These are phyloP conservation scores for Acanthosepion lycidas DNA, from an alignment of 2,888 invertebrate species.

Conservation along the genomic window DNA sequence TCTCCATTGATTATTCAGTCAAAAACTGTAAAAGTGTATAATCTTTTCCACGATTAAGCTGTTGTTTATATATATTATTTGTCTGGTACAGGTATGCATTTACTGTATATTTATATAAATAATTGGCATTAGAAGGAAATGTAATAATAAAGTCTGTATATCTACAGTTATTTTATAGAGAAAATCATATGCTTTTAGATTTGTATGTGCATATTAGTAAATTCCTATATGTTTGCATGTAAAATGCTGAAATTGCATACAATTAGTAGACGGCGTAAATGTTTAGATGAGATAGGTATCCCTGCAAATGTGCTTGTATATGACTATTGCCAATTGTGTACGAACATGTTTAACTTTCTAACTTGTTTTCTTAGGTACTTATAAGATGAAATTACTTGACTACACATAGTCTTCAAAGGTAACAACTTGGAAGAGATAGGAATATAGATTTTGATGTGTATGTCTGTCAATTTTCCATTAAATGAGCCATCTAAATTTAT, in stretches of 20 bases:
- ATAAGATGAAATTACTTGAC: background rate
- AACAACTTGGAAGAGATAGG: background rate
- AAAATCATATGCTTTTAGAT: background rate
- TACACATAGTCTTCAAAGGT: background rate
- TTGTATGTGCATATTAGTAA: background rate
- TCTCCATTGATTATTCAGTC: background rate
- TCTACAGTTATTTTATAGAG: background rate
- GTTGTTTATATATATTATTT: background rate
- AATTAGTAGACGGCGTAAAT: background rate
- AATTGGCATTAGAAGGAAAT: background rate
- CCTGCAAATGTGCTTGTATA: background rate
- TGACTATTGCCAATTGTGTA: background rate
- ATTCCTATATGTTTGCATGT: background rate
- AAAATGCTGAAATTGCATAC: background rate
- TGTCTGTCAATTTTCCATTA: background rate
- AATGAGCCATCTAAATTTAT: background rate
- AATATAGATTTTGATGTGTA: background rate
- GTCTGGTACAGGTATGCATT: background rate
- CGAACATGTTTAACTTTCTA: background rate
- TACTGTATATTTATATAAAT: background rate
- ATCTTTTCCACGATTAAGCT: background rate
- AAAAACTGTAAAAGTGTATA: background rate
- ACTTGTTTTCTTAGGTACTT: background rate
- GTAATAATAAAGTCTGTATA: background rate
- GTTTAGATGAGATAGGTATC: background rate